A percentile compares a stretch with the other conserved stretches of the same genome.
Conservation (phyloP, 2,888 invertebrate genomes). For the Dolichomitus sp. region DNA sequence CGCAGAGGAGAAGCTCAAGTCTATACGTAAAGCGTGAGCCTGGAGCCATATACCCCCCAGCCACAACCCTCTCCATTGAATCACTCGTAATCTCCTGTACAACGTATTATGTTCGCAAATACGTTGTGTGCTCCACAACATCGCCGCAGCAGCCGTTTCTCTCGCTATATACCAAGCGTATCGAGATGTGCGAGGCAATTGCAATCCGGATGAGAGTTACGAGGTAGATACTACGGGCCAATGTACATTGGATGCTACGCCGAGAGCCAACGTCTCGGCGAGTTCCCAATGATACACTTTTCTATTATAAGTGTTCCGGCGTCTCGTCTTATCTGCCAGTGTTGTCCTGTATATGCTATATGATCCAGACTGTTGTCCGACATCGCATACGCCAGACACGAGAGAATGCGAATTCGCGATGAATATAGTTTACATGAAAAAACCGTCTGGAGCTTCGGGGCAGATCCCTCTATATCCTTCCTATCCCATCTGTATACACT, state of each 20-base stretch:
- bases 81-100: conserved; percentile 68
- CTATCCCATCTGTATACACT: conserved; percentile 48
- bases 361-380: conserved; percentile 20
- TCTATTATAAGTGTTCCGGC: background rate
- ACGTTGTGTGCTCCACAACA: conserved; percentile 38
- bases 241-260: background rate
- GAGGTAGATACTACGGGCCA: conserved; percentile 16
- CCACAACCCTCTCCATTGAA: conserved; percentile 60
- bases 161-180: conserved; percentile 2
- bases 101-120: conserved; percentile 60
- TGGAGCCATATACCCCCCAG: conserved; percentile 41
- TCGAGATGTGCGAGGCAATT: conserved; percentile 41
- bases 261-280: conserved; percentile 22
- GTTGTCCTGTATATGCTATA: background rate
- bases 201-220: conserved; percentile 46
- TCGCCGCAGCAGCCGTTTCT: conserved; percentile 26
- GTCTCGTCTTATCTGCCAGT: conserved; percentile 17
- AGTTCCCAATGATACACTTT: conserved; percentile 21
- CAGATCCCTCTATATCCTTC: conserved; percentile 38
- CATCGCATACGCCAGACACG: background rate
- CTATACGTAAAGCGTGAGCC: conserved; percentile 53
- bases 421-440: conserved; percentile 19
- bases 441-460: conserved; percentile 15
- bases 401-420: conserved; percentile 8
- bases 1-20: conserved; percentile 49